These are phyloP conservation scores for Conopomorpha cramerella DNA, from an alignment of 1,140 invertebrate species.

Conservation along the genomic window DNA sequence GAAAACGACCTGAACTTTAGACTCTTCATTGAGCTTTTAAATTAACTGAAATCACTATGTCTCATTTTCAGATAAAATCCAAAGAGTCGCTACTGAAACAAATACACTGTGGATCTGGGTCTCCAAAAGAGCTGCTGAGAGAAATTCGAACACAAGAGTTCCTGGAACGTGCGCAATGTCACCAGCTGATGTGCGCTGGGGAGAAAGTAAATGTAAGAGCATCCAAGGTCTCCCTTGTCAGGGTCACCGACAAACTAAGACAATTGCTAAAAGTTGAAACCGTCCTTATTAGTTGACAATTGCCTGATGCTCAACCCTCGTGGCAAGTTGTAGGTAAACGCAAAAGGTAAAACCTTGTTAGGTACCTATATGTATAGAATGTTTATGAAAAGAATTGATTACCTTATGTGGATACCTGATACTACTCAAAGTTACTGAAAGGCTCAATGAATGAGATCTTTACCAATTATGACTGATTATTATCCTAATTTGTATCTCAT, in stretches of 20 bases:
- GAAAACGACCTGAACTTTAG: too few species aligned
- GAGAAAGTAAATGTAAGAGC: constrained; percentile 77
- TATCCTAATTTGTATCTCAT: constrained; percentile 36
- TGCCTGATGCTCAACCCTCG: constrained; percentile 36
- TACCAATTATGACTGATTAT: constrained; percentile 36
- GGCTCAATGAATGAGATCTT: constrained; percentile 29
- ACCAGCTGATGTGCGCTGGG: constrained; percentile 74
- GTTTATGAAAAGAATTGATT: too few species aligned
- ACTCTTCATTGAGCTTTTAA: too few species aligned
- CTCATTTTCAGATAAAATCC: constrained; percentile 66
- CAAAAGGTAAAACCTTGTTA: too few species aligned
- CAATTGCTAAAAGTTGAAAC: constrained; percentile 72
- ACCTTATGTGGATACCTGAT: too few species aligned
- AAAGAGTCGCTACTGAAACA: constrained; percentile 76
- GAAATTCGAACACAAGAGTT: constrained; percentile 80
- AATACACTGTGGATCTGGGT: constrained; percentile 56
- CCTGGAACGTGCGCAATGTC: constrained; percentile 76
- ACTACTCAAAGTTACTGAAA: too few species aligned
- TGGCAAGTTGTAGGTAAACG: too few species aligned
- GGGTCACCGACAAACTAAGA: constrained; percentile 78
- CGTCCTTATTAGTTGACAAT: constrained; percentile 65
- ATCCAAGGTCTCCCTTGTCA: constrained; percentile 80
- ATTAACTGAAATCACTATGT: constrained; percentile 4
- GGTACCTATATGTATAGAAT: too few species aligned
- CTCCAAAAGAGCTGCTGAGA: constrained; percentile 65